These are phyloP conservation scores for Lordiphosa clarofinis DNA, from an alignment of 1,140 invertebrate genomes.

Conservation along the genomic window DNA sequence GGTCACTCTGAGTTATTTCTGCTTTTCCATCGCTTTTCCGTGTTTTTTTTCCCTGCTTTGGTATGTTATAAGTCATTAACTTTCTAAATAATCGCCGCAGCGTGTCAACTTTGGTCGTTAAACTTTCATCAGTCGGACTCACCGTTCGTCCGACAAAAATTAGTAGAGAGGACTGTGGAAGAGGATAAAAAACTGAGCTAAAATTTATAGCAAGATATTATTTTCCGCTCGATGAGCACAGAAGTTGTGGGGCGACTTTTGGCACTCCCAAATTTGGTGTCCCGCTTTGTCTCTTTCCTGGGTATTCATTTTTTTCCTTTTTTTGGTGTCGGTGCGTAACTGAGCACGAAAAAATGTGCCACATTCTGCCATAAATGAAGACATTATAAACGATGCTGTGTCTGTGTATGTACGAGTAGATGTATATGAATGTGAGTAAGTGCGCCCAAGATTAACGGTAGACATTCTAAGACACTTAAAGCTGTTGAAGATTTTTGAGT, in stretches of 20 bases:
- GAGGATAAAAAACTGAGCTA: conserved; percentile 54
- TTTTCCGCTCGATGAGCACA: conserved; percentile 76
- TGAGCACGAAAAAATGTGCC: conserved; percentile 67
- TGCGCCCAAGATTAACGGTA: conserved; percentile 67
- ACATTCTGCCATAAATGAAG: conserved; percentile 73
- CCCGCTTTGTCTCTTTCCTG: conserved; percentile 11
- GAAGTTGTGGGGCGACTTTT: conserved; percentile 75
- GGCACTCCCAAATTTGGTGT: conserved; percentile 30
- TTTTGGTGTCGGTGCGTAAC: conserved; percentile 75
- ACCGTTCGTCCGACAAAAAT: conserved; percentile 42
- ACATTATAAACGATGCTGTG: conserved; percentile 64
- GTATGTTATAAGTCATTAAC: conserved; percentile 77
- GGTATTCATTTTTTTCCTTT: conserved; percentile 29
- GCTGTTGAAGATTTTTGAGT: conserved; percentile 70
- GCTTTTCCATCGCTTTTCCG: too few species aligned
- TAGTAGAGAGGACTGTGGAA: conserved; percentile 1
- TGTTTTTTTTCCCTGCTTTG: conserved; percentile 18
- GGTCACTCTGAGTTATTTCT: too few species aligned
- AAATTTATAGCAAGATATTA: conserved; percentile 78
- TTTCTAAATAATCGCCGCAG: conserved; percentile 77
- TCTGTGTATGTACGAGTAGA: conserved; percentile 1
- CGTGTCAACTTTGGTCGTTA: conserved; percentile 78
- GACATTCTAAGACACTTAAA: conserved; percentile 76
- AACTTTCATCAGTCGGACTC: conserved; percentile 68
- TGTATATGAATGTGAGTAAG: conserved; percentile 31